A percentile compares a stretch with the other conserved stretches of the same genome.
Evolutionary conservation across 30 jellyfish, hydroid and myxozoan genomes (phyloP).

Genomic region (Cassiopea andromeda): DNA sequence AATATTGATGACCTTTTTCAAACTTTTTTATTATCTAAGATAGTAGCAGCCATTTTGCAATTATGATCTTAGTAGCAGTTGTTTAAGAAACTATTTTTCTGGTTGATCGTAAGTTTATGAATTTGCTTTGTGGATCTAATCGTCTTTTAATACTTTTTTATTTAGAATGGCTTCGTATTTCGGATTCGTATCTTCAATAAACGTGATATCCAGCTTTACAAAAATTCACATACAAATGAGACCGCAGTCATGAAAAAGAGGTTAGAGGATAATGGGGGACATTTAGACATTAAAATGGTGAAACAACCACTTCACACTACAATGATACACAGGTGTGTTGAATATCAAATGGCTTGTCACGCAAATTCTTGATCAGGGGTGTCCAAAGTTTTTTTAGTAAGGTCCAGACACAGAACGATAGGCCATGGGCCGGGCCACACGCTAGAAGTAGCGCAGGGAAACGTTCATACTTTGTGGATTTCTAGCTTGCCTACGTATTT

Average conservation of each 20-base stretch:
- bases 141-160: background rate
- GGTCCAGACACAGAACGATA: no score
- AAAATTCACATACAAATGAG: constrained; percentile 23
- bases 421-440: no score
- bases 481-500: no score
- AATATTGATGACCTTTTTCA: no score
- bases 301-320: constrained; percentile 84
- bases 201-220: constrained; percentile 81
- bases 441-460: no score
- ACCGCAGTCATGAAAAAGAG: constrained; percentile 43
- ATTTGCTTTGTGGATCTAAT: background rate
- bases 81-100: background rate
- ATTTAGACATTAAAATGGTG: constrained; percentile 68
- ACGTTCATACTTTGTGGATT: no score
- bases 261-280: constrained; percentile 43
- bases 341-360: background rate
- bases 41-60: no score
- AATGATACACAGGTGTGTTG: constrained; percentile 75
- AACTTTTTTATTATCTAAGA: no score
- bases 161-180: constrained; percentile 86
- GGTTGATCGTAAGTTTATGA: background rate
- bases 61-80: no score
- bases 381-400: no score
- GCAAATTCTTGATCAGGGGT: no score
- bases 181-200: constrained; percentile 74